Percentiles rank a stretch among this genome's conserved stretches.
Evolutionary conservation across 2,113 vertebrate species (phyloP).

Genomic region (Cromileptes altivelis): DNA sequence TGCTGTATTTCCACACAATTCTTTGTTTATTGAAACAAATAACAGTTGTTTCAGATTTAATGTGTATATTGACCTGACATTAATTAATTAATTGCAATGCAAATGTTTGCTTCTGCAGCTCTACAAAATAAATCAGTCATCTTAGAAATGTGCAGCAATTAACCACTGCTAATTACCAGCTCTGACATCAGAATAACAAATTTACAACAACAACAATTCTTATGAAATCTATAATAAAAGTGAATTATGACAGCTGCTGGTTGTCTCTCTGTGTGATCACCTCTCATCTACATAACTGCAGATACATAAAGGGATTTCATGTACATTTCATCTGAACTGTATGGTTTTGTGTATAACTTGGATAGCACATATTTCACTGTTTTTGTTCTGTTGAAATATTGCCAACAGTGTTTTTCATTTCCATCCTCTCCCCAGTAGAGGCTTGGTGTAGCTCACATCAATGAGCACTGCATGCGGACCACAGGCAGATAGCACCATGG

Average conservation of each 20-base stretch:
- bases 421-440: conserved; percentile 48
- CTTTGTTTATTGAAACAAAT: conserved; percentile 13
- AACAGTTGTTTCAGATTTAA: not conserved
- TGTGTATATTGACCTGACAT: not conserved
- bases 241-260: not conserved
- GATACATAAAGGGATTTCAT: conserved; percentile 17
- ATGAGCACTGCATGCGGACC: conserved; percentile 71
- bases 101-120: conserved; percentile 26
- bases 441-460: conserved; percentile 67
- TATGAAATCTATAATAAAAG: conserved; percentile 1
- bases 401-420: conserved; percentile 49
- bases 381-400: conserved; percentile 35
- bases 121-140: conserved; percentile 34
- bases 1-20: conserved; percentile 36
- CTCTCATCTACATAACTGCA: conserved; percentile 9
- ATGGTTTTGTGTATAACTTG: conserved; percentile 34
- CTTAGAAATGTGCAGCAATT: conserved; percentile 15
- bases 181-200: conserved; percentile 1
- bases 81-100: conserved; percentile 43
- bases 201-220: not conserved
- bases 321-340: conserved; percentile 6
- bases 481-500: conserved; percentile 68
- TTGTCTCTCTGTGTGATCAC: not conserved
- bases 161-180: conserved; percentile 32
- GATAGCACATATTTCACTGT: conserved; percentile 35